Conservation (phyloP, 2,113 vertebrate genomes). For the Anarrhichthys ocellatus region DNA sequence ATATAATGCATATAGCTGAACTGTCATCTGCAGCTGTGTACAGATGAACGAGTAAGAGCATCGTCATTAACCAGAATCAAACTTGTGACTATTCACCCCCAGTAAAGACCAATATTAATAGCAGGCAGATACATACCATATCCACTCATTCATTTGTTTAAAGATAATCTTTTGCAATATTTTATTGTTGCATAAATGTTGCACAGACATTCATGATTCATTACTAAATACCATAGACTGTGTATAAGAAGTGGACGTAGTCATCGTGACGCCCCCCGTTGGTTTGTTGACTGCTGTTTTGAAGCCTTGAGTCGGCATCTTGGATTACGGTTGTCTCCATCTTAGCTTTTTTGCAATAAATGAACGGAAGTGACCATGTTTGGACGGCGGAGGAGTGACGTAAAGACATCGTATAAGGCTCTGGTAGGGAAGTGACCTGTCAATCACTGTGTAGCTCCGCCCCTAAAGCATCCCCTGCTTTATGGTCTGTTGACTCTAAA, state of each 20-base stretch:
- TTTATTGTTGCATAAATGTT: background rate
- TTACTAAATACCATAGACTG: background rate
- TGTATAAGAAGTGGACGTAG: background rate
- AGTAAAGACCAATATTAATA: background rate
- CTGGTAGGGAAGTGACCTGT: too few relatives aligned
- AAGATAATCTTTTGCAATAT: background rate
- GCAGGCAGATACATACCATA: background rate
- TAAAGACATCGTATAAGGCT: too few relatives aligned
- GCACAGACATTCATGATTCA: background rate
- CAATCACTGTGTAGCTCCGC: too few relatives aligned
- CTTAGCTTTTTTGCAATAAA: too few relatives aligned
- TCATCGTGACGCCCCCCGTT: background rate
- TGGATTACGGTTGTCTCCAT: too few relatives aligned
- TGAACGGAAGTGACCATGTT: too few relatives aligned
- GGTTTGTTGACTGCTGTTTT: too few relatives aligned
- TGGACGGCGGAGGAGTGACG: too few relatives aligned
- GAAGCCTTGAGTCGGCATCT: too few relatives aligned
- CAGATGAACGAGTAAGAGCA: background rate
- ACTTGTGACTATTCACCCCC: background rate
- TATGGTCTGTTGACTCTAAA: too few relatives aligned
- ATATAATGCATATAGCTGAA: background rate
- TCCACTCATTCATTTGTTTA: background rate
- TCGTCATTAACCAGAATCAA: background rate
- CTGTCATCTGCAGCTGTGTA: background rate
- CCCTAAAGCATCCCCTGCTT: too few relatives aligned